Percentiles rank a stretch among this genome's conserved stretches.
Evolutionary conservation across 2,797 vertebrate species (phyloP).

Genomic region (Todus mexicanus): DNA sequence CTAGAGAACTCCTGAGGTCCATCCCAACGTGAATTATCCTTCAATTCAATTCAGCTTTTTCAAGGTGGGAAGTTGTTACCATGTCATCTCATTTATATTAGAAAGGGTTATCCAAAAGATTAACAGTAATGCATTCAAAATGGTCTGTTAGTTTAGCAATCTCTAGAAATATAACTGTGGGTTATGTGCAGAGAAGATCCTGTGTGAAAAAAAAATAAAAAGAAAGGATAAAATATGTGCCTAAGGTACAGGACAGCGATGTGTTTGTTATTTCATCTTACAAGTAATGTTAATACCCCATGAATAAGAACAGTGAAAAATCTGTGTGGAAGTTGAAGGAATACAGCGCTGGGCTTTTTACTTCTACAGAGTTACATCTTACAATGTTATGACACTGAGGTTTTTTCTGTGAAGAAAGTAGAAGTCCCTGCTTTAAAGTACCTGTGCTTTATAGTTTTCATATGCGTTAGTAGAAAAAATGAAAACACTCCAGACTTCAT

Average conservation of each 20-base stretch:
- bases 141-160: neutral
- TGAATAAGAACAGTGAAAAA: neutral
- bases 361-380: neutral
- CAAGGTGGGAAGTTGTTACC: neutral
- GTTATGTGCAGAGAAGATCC: neutral
- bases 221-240: neutral
- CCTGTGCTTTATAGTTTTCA: neutral
- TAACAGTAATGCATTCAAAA: neutral
- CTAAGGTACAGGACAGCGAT: neutral
- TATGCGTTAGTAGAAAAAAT: neutral
- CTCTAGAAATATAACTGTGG: neutral
- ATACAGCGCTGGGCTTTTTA: neutral
- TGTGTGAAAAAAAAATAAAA: neutral
- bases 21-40: neutral
- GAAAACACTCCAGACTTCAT: neutral
- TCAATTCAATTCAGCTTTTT: neutral
- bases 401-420: neutral
- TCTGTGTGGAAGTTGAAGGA: neutral
- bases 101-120: neutral
- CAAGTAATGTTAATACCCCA: neutral
- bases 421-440: neutral
- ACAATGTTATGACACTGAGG: neutral
- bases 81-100: neutral
- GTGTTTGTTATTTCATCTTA: neutral
- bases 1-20: neutral